phyloP scores from a whole-genome alignment of 2,888 invertebrate genomes.

The Brachylomia viminalis region DNA sequence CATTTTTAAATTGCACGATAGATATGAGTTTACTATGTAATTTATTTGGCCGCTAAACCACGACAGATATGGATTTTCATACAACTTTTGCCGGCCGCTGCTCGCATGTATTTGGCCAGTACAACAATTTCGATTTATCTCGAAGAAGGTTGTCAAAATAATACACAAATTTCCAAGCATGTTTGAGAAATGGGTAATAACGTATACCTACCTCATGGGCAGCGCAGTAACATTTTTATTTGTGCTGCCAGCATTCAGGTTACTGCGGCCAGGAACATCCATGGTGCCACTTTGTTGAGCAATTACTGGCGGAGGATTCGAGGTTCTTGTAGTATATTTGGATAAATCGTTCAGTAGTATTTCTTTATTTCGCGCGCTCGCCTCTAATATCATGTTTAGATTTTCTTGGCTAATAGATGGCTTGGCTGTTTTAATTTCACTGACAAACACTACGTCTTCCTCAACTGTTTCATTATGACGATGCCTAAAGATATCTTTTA shows the following conservation, averaged over 20 bases:
- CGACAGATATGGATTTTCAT: no score
- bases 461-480: not conserved
- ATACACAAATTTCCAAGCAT: no score
- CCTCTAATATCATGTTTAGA: not conserved
- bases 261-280: not conserved
- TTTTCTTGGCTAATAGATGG: not conserved
- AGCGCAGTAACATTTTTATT: not conserved
- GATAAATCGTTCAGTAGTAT: not conserved
- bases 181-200: no score
- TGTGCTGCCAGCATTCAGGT: not conserved
- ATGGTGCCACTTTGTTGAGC: no score
- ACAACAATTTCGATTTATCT: no score
- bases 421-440: not conserved
- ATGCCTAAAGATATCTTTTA: not conserved
- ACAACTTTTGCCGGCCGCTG: no score
- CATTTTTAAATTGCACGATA: no score
- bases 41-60: no score
- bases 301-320: no score
- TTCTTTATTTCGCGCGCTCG: slow-evolving; percentile 11
- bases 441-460: slow-evolving; percentile 22
- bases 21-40: no score
- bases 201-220: slow-evolving; percentile 15
- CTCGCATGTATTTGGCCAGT: no score
- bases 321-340: not conserved
- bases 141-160: no score